phyloP scores from a whole-genome alignment of 2,888 invertebrate genomes.

The Agrochola litura region DNA sequence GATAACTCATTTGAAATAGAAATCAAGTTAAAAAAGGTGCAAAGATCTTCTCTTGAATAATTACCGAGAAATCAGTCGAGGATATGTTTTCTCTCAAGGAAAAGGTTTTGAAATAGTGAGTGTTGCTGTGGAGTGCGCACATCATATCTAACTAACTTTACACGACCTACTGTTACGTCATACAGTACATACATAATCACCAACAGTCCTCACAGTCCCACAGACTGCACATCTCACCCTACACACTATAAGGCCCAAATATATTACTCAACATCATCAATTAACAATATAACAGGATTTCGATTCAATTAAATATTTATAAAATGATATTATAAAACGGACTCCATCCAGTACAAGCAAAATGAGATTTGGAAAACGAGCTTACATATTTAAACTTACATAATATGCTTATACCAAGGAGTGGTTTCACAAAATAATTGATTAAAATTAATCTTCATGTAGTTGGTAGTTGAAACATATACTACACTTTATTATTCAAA shows the following conservation, averaged over 20 bases:
- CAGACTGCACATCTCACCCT: constrained; percentile 17
- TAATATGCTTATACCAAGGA: background rate
- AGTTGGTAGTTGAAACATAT: background rate
- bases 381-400: background rate
- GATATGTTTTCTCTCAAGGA: background rate
- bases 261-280: constrained; percentile 29
- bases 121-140: constrained; percentile 17
- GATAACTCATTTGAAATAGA: constrained; percentile 10
- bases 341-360: background rate
- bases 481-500: background rate
- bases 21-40: background rate
- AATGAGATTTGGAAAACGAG: constrained; percentile 9
- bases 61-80: background rate
- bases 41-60: background rate
- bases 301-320: constrained; percentile 3
- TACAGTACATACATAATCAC: constrained; percentile 10
- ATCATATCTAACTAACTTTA: constrained; percentile 19
- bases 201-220: background rate
- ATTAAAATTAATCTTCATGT: background rate
- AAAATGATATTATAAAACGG: background rate
- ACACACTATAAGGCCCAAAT: constrained; percentile 52
- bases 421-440: constrained; percentile 12
- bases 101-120: background rate
- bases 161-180: constrained; percentile 22
- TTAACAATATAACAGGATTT: constrained; percentile 7